A percentile compares a stretch with the other conserved stretches of the same genome.
Evolutionary conservation across 2,888 invertebrate species (phyloP).

Genomic region (Drosophila mettleri): DNA sequence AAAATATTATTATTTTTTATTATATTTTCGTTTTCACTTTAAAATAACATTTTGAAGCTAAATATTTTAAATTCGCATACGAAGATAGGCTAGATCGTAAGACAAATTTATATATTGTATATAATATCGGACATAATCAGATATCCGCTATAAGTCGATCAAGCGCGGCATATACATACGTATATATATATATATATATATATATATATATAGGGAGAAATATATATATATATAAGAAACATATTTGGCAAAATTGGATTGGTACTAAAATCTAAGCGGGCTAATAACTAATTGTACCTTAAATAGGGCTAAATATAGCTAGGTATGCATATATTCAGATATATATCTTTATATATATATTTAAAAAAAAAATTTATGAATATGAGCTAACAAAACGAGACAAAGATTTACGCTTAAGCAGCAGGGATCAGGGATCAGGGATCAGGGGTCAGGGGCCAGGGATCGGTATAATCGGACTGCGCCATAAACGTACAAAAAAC

Average conservation of each 20-base stretch:
- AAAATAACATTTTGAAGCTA: constrained; percentile 49
- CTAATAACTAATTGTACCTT: constrained; percentile 46
- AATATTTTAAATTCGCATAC: constrained; percentile 34
- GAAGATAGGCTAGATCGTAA: constrained; percentile 20
- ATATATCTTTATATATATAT: constrained; percentile 3
- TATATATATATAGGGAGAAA: too few species aligned
- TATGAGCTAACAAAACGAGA: constrained; percentile 23
- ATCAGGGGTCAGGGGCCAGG: neutral
- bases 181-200: too few species aligned
- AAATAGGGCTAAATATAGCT: constrained; percentile 39
- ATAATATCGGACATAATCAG: constrained; percentile 21
- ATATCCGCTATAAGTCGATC: constrained; percentile 25
- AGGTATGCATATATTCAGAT: constrained; percentile 10
- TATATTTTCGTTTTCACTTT: constrained; percentile 40
- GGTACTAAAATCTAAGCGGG: constrained; percentile 55
- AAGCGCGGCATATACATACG: constrained; percentile 22
- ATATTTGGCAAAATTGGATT: constrained; percentile 78
- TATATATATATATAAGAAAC: constrained; percentile 55
- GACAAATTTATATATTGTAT: constrained; percentile 18
- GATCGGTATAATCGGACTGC: constrained; percentile 10
- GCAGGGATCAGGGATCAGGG: neutral
- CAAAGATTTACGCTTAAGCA: constrained; percentile 27
- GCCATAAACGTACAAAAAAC: constrained; percentile 51
- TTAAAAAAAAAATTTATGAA: constrained; percentile 12
- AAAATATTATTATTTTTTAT: constrained; percentile 52